Evolutionary conservation across 2,113 vertebrate genomes (phyloP), one percentile per base, ranked within the genome.

Genomic region (Rhinogobius similis): DNA sequence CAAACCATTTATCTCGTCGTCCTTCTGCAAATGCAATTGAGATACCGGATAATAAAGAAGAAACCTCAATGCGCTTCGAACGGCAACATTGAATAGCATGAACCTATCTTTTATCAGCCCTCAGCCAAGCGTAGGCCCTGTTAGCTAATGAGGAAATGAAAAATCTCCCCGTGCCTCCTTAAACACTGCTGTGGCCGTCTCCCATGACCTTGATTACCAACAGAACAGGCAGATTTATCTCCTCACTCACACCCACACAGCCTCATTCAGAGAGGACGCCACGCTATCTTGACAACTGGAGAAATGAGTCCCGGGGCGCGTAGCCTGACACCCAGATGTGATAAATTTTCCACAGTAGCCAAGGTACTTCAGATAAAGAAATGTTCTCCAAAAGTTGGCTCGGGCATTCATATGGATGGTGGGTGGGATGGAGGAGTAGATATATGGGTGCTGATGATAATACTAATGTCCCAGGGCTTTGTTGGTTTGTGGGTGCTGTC

Each of bases 271-370:
- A 72, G 64, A 74, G 5, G 53, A 83, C 58, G 63, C 75, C 14
- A 50, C 65, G 20, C 79, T 84, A 85, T 84, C 86, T 81, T 83
- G 86, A 88, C 86, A 89, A 68, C 77, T 82, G 72, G 85, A 91
- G 78, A 67, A 86, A 87, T 82, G 70, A 74, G 79, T 68, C 75
- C 77, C 70, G 8, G 36, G 24, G 58, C 24, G 36, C 64, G 29
- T 52, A 50, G 46, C 63, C 65, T 85, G 84, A 88, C 86, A 69
- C 63, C 38, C 66, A 87, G 83, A 84, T 69, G 62, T 59, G 59
- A 58, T 50, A 56, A 77, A 27, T 72, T 71, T 67, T 38, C 58
- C 67, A 62, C 53, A 53, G 52, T 39, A 38, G 32, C 21, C 56
- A 41, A 64, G 65, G 62, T 76, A 71, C 53, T 44, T 41, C 64